These are phyloP conservation scores for Morus bassanus DNA, from an alignment of 2,797 vertebrate genomes.

Conservation along the genomic window DNA sequence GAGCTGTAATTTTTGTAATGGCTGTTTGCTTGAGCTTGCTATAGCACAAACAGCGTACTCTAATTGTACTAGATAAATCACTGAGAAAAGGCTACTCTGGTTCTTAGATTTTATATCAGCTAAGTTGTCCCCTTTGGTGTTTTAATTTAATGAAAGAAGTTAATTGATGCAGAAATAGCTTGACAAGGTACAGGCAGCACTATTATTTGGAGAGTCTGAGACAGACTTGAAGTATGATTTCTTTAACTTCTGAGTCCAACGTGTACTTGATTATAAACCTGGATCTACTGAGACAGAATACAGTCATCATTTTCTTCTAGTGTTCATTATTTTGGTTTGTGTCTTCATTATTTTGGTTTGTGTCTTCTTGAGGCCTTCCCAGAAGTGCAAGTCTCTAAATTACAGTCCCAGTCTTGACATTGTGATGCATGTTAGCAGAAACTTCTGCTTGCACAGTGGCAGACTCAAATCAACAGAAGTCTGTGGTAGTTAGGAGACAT, in stretches of 20 bases:
- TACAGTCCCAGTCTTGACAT: background rate
- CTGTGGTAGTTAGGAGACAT: background rate
- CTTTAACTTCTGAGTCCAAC: background rate
- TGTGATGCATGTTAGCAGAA: background rate
- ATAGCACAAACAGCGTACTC: background rate
- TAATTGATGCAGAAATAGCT: conserved; percentile 48
- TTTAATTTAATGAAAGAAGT: conserved; percentile 55
- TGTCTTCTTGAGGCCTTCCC: background rate
- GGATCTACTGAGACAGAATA: background rate
- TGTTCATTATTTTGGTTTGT: conserved; percentile 1
- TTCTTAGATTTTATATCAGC: conserved; percentile 15
- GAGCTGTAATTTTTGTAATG: background rate
- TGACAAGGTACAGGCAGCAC: background rate
- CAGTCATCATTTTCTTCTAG: background rate
- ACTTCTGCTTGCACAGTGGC: background rate
- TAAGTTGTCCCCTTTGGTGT: conserved; percentile 16
- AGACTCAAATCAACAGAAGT: background rate
- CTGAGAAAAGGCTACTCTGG: background rate
- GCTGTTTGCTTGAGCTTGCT: background rate
- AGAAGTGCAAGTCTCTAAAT: background rate
- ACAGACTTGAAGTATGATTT: background rate
- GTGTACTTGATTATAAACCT: background rate
- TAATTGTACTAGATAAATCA: conserved; percentile 12
- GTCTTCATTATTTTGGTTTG: conserved; percentile 5
- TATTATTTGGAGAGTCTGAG: background rate